Conservation (phyloP, 2,797 vertebrate species). For the Lepilemur septentrionalis region DNA sequence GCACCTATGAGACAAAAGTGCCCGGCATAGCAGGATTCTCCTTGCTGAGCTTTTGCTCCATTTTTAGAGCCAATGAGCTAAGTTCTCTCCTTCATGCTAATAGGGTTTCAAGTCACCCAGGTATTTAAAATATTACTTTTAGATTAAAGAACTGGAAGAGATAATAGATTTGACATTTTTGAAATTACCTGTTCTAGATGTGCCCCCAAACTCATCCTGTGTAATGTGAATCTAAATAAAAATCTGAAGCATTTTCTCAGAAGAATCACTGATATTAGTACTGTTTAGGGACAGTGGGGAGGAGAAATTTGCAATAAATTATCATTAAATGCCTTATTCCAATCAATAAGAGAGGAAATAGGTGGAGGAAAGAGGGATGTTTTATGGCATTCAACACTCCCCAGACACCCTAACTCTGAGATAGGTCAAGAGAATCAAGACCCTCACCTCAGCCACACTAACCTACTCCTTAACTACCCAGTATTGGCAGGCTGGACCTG, state of each 20-base stretch:
- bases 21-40: not conserved
- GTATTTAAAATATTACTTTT: not conserved
- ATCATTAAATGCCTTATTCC: not conserved
- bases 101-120: not conserved
- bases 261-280: not conserved
- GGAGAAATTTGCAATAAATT: not conserved
- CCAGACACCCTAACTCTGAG: not conserved
- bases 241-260: not conserved
- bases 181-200: not conserved
- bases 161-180: not conserved
- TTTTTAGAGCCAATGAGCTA: not conserved
- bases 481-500: not conserved
- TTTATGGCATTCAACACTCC: not conserved
- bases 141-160: not conserved
- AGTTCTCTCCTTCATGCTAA: not conserved
- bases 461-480: not conserved
- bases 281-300: not conserved
- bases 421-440: not conserved
- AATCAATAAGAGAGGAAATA: not conserved
- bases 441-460: not conserved
- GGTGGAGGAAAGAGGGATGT: fast-evolving
- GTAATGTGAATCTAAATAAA: not conserved
- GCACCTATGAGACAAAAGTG: not conserved
- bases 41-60: not conserved
- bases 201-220: not conserved